A percentile compares a stretch with the other conserved stretches of the same genome.
phyloP scores from a whole-genome alignment of 2,888 invertebrate genomes.

The Dicyrtoma fusca region DNA sequence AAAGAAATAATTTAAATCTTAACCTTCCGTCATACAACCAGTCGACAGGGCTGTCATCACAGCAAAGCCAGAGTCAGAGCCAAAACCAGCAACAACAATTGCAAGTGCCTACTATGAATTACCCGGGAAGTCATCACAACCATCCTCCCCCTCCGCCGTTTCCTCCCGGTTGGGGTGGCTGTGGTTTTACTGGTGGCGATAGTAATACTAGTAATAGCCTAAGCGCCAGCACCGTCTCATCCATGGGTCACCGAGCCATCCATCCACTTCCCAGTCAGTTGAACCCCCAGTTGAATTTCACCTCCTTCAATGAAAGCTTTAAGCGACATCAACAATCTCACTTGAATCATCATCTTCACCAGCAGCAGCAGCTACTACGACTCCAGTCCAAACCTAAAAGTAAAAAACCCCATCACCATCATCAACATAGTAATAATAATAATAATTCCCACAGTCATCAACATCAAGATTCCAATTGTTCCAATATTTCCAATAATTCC shows the following conservation, averaged over 20 bases:
- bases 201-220: not conserved
- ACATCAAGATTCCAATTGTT: slow-evolving; percentile 48
- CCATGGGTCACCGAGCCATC: not conserved
- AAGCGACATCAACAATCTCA: slow-evolving; percentile 37
- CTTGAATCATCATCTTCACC: slow-evolving; percentile 11
- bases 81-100: no score
- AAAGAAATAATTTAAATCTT: no score
- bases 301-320: slow-evolving; percentile 35
- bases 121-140: not conserved
- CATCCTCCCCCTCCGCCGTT: slow-evolving; percentile 9
- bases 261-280: slow-evolving; percentile 11
- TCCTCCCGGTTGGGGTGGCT: slow-evolving; percentile 3
- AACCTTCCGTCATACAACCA: no score
- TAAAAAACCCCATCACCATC: slow-evolving; percentile 7
- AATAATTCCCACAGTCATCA: slow-evolving; percentile 40
- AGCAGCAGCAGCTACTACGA: slow-evolving; percentile 18
- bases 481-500: slow-evolving; percentile 44
- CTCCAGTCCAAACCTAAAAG: slow-evolving; percentile 15
- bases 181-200: not conserved
- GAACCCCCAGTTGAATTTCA: not conserved
- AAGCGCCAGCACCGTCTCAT: not conserved
- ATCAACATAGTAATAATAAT: not conserved
- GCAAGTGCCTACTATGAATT: no score
- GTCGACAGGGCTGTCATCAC: no score
- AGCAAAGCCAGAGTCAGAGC: no score